phyloP scores from a whole-genome alignment of 2,888 invertebrate species.

The Thecophora atra region DNA sequence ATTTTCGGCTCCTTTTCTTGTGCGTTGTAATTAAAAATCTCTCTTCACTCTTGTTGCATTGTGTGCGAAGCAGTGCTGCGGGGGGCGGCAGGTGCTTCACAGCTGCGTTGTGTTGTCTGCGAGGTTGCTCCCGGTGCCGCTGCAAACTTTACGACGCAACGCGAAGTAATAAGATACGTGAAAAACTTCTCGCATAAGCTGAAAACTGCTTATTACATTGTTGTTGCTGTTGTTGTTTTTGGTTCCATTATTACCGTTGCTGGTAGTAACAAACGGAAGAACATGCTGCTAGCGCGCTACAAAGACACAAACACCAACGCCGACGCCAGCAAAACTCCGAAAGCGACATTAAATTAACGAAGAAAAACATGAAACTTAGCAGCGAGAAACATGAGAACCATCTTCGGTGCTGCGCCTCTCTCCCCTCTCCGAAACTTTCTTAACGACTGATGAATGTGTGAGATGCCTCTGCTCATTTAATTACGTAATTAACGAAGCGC shows the following conservation, averaged over 20 bases:
- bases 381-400: background rate
- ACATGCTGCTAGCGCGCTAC: background rate
- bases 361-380: background rate
- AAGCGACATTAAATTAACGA: constrained; percentile 8
- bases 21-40: constrained; percentile 25
- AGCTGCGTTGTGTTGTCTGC: background rate
- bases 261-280: background rate
- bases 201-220: constrained; percentile 12
- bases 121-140: background rate
- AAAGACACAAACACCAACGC: background rate
- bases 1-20: constrained; percentile 28
- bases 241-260: background rate
- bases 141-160: constrained; percentile 17
- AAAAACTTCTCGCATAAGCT: constrained; percentile 18
- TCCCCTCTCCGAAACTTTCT: background rate
- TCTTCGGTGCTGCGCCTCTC: background rate
- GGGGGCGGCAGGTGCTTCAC: background rate
- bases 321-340: background rate
- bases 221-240: constrained; percentile 1
- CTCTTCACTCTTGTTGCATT: background rate
- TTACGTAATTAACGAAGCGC: background rate
- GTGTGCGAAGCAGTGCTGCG: background rate
- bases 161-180: constrained; percentile 22
- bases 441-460: background rate
- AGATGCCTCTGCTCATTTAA: background rate